Evolutionary conservation across 1,140 invertebrate genomes (phyloP), one percentile per base, ranked within the genome.

Genomic region (Meloidogyne floridensis): DNA sequence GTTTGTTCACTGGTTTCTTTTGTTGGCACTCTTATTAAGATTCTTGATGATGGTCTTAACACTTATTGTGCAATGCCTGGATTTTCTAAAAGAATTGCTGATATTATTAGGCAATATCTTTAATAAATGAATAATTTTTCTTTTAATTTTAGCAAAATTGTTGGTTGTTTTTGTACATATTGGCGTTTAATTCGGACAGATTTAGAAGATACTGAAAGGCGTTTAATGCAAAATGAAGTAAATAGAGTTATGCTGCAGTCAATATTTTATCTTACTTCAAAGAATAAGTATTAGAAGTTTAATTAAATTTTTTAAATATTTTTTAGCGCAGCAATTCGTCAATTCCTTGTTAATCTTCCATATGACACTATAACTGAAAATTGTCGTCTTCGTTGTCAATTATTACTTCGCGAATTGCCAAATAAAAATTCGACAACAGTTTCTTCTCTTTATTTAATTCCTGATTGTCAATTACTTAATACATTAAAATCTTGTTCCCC

Each of bases 331-430:
- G 85, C 72, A 18, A 54, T 86, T 20, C 85, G 85, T 69, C 85
- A 86, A 72, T 86, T 86, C 73, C 69, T 86, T n/a, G 85, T 86
- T 53, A 86, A 85, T 20, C 83, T 86, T 59, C 85, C 85, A 18
- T 86, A 59, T 76, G 69, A n/a, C 59, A 53, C 70, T 8, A 20
- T 85, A 15, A 86, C 85, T 18, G 85, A 86, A 18, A 76, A 75
- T 51, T 76, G 74, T 18, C 82, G 85, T 8, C 54, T 84, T 20
- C 56, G 85, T 13, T 86, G 85, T 54, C 76, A 84, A 47, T 18
- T 86, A 15, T 74, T 86, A 65, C 65, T 86, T 42, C 53, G 85
- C 2, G 71, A 72, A 20, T 65, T 85, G 32, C 59, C 56, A 20
- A 80, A 18, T 51, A 76, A 65, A 8, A 71, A 72, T 56, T 70